Base-by-base conservation (phyloP, 1,140 invertebrate genomes). In the Papilio aristodemus region DNA sequence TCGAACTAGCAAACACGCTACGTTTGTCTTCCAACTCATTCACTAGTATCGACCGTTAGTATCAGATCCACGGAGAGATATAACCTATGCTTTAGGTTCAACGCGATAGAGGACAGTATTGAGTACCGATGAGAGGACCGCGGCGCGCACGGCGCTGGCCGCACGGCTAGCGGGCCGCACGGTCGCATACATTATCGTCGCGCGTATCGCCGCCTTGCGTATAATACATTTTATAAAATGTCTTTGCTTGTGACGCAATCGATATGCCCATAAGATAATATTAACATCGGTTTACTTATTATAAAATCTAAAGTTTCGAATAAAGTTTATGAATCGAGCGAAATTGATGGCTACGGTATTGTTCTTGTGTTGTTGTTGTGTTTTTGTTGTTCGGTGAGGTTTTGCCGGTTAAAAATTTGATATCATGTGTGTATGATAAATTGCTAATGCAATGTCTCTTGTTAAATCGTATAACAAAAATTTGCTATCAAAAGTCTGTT, bases 121-220 rank as follows among this genome's bases (percentile, higher is more conserved):
- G 19, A 22, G 7, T 22, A 13, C 9, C 19, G 7, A 50, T 50
- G 11, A 22, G 5, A 22, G 10, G 8, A 50, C 19, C 9, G 19
- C 19, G 46, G 46, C 19, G 17, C 5, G 10, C 8, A 50, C 36
- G 32, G 10, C 4, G 59, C 58, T n/a, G 58, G 37, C 8, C 13
- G 19, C 25, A 14, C 19, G 68, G n/a, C 74, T 76, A 76, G 77
- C 78, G 80, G 80, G 37, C 64, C 69, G 36, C 59, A n/a, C 73
- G 71, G 82, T 84, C 73, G 70, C 82, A 81, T 82, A 80, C 25
- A 78, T 83, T 79, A 77, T 58, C 73, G 69, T 43, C 46, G 67
- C 67, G 68, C 60, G 68, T 70, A 22, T 50, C 46, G 22, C 9
- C 46, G 10, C 3, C 4, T 50, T 50, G 19, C n/a, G n/a, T n/a